Percentiles rank a stretch among this genome's conserved stretches.
Conservation (phyloP, 2,888 invertebrate genomes). For the Acrocera orbiculus region DNA sequence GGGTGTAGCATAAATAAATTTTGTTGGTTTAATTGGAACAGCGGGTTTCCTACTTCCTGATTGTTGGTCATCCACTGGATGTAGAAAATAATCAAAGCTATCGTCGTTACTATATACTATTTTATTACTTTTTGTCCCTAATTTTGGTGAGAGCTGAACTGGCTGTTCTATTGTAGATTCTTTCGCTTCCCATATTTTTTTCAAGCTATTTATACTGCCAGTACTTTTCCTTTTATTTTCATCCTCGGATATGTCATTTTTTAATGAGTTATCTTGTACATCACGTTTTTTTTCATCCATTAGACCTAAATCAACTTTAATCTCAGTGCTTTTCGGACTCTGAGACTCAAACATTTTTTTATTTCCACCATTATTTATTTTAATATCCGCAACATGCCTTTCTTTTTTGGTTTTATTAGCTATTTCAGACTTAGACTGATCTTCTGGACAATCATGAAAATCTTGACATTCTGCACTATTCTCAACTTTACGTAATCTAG, state of each 20-base stretch:
- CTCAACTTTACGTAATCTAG: constrained; percentile 65
- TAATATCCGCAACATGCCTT: constrained; percentile 5
- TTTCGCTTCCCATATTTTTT: constrained; percentile 82
- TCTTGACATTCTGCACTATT: constrained; percentile 24
- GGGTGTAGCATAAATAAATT: constrained; percentile 64
- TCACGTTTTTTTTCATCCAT: constrained; percentile 30
- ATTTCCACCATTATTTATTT: constrained; percentile 4
- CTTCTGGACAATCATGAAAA: not conserved
- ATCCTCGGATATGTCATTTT: constrained; percentile 35
- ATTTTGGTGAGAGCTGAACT: constrained; percentile 28
- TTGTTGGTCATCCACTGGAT: constrained; percentile 9
- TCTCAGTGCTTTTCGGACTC: constrained; percentile 31
- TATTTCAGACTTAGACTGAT: not conserved
- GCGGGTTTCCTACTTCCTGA: constrained; percentile 35
- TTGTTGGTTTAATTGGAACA: constrained; percentile 49
- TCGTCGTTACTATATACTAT: constrained; percentile 6
- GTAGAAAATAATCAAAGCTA: constrained; percentile 8
- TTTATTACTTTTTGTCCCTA: constrained; percentile 17
- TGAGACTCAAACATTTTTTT: constrained; percentile 4
- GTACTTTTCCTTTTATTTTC: constrained; percentile 81
- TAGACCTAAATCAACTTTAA: constrained; percentile 24
- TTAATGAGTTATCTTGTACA: constrained; percentile 18
- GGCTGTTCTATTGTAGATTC: constrained; percentile 31
- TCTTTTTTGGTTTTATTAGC: constrained; percentile 5
- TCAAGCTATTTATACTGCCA: constrained; percentile 80